Conservation (phyloP, 2,888 invertebrate genomes). For the Limnephilus lunatus region DNA sequence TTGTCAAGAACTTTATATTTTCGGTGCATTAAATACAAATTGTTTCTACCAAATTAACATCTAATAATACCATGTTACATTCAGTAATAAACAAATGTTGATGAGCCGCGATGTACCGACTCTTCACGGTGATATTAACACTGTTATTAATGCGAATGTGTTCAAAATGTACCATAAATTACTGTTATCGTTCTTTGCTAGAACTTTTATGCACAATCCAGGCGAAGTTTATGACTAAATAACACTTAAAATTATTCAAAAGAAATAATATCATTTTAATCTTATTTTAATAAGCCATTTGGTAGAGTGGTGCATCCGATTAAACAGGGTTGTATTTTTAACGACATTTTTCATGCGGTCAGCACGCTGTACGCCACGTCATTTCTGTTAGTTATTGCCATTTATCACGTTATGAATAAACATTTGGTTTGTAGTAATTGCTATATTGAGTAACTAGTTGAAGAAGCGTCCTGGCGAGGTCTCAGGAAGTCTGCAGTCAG, state of each 20-base stretch:
- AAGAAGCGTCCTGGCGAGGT: too few relatives aligned
- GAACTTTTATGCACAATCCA: slow-evolving; percentile 22
- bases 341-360: slow-evolving; percentile 13
- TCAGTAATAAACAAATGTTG: background rate
- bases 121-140: background rate
- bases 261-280: slow-evolving; percentile 19
- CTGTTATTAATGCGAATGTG: background rate
- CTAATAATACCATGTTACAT: background rate
- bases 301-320: background rate
- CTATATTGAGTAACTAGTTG: too few relatives aligned
- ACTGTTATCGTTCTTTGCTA: background rate
- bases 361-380: background rate
- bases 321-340: background rate
- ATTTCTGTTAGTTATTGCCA: background rate
- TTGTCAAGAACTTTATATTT: too few relatives aligned
- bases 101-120: background rate
- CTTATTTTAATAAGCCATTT: slow-evolving; percentile 8
- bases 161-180: slow-evolving; percentile 30
- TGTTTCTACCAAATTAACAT: too few relatives aligned
- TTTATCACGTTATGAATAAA: background rate
- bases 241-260: slow-evolving; percentile 30
- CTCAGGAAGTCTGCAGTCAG: too few relatives aligned
- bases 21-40: too few relatives aligned
- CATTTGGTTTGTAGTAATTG: background rate
- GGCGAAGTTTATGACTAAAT: slow-evolving; percentile 14